These are phyloP conservation scores for Tanypteryx hageni DNA, from an alignment of 2,888 invertebrate species.

Conservation along the genomic window DNA sequence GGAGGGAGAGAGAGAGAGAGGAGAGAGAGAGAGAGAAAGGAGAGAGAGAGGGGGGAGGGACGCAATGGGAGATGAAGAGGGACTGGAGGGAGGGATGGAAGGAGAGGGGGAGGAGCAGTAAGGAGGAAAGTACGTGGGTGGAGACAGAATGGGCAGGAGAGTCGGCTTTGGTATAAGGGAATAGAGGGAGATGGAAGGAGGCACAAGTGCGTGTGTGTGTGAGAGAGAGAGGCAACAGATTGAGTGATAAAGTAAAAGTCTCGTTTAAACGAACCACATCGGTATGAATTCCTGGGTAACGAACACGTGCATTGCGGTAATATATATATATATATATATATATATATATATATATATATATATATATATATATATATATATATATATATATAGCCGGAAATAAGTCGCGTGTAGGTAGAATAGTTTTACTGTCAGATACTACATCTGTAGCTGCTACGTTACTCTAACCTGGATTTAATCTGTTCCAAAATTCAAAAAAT, in stretches of 20 bases:
- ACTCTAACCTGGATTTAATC: background rate
- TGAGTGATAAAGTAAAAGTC: slow-evolving; percentile 49
- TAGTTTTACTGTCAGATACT: too few relatives aligned
- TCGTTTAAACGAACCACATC: slow-evolving; percentile 48
- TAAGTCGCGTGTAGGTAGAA: too few relatives aligned
- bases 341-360: too few relatives aligned
- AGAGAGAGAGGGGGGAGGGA: background rate
- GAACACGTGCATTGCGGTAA: background rate
- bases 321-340: background rate
- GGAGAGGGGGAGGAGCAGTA: background rate
- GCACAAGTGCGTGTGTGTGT: background rate
- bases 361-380: too few relatives aligned
- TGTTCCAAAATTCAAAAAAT: too few relatives aligned
- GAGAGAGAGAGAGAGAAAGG: background rate
- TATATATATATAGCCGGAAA: too few relatives aligned
- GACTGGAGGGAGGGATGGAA: background rate
- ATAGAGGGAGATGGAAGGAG: too few relatives aligned
- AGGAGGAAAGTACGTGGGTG: background rate
- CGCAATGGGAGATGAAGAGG: background rate
- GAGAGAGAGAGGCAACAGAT: slow-evolving; percentile 10
- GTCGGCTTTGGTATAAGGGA: background rate
- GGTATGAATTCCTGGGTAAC: slow-evolving; percentile 48
- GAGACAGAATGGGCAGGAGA: background rate
- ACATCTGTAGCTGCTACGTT: background rate
- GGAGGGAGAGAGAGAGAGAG: background rate